Conservation (phyloP, 2,113 vertebrate species). For the Centropus unirufus region DNA sequence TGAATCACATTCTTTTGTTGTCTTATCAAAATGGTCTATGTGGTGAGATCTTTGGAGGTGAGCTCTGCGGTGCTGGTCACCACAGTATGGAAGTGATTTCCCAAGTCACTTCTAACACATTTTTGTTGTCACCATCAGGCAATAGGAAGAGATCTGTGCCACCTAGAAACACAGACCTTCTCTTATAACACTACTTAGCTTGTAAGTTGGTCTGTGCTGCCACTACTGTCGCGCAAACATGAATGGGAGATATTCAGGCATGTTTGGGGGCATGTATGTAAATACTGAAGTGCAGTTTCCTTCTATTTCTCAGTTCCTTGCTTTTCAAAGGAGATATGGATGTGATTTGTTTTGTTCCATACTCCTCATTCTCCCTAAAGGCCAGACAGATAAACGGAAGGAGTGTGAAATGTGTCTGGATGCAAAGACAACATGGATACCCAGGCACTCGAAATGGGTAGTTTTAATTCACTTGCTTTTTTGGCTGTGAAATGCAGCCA, state of each 20-base stretch:
- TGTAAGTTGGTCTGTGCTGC: neutral
- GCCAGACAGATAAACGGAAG: neutral
- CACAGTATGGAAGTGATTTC: rapidly evolving
- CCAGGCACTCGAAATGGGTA: neutral
- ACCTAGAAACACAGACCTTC: neutral
- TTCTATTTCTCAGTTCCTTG: neutral
- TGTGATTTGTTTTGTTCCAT: neutral
- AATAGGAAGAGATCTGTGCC: neutral
- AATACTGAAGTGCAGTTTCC: neutral
- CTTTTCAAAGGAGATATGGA: neutral
- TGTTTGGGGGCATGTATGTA: neutral
- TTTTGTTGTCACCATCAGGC: neutral
- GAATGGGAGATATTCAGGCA: neutral
- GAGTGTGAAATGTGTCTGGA: neutral
- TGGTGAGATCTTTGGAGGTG: neutral
- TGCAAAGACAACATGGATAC: neutral
- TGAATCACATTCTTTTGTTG: neutral
- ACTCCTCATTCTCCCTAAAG: neutral
- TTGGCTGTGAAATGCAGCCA: neutral
- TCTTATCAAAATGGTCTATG: rapidly evolving
- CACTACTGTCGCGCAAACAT: rapidly evolving
- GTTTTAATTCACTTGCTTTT: neutral
- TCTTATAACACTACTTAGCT: neutral
- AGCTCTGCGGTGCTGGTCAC: neutral
- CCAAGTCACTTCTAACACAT: neutral